phyloP scores from a whole-genome alignment of 2,888 invertebrate genomes.

The Cistogaster globosa region DNA sequence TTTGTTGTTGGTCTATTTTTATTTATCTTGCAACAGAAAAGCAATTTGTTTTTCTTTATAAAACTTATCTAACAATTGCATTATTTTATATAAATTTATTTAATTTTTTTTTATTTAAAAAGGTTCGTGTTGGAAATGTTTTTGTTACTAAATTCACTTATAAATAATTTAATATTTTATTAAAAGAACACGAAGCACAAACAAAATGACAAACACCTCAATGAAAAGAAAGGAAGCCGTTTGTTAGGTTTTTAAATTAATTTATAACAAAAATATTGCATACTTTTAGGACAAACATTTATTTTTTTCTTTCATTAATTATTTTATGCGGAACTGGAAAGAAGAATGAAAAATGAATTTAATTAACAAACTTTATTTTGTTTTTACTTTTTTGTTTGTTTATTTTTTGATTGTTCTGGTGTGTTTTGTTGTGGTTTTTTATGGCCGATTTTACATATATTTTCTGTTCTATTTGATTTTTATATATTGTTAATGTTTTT shows the following conservation, averaged over 20 bases:
- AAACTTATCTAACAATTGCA: constrained; percentile 10
- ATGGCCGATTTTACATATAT: neutral
- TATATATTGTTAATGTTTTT: neutral
- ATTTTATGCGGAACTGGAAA: neutral
- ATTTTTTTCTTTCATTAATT: neutral
- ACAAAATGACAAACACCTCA: too few species aligned
- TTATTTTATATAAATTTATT: neutral
- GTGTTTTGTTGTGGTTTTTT: neutral
- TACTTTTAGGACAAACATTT: constrained; percentile 11
- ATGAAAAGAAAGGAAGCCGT: too few species aligned
- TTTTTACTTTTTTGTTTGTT: constrained; percentile 10
- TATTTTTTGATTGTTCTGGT: constrained; percentile 37
- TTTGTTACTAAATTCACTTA: neutral
- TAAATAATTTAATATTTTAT: constrained; percentile 13
- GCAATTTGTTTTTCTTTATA: constrained; percentile 32
- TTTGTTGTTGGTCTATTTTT: neutral
- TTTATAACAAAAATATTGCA: neutral
- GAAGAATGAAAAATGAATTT: constrained; percentile 25
- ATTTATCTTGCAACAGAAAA: neutral
- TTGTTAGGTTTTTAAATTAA: too few species aligned
- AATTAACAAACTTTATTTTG: constrained; percentile 53
- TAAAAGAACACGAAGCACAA: neutral
- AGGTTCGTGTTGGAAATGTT: neutral
- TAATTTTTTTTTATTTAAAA: neutral
- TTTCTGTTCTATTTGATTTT: constrained; percentile 18